Percentiles rank a stretch among this genome's conserved stretches.
Conservation (phyloP, 1,140 invertebrate species). For the Lasaia peninsularis region DNA sequence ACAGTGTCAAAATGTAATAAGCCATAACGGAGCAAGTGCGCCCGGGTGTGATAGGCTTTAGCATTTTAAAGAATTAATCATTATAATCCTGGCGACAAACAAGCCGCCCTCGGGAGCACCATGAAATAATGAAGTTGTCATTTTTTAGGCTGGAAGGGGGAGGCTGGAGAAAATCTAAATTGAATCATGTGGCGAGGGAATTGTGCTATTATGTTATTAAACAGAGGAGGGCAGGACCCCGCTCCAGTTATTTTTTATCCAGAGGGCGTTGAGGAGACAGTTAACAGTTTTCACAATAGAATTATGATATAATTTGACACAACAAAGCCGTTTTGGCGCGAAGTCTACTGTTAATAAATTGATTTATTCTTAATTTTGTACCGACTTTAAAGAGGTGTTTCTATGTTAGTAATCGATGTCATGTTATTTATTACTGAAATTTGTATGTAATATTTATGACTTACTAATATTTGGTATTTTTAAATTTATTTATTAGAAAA, state of each 20-base stretch:
- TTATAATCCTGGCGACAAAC: conserved; percentile 76
- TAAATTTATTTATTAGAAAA: too few relatives aligned
- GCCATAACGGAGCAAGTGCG: conserved; percentile 56
- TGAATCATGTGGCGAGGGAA: conserved; percentile 79
- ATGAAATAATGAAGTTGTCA: conserved; percentile 77
- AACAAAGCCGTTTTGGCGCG: conserved; percentile 47
- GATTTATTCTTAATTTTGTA: conserved; percentile 29
- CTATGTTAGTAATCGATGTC: too few relatives aligned
- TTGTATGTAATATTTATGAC: too few relatives aligned
- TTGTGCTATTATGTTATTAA: conserved; percentile 80
- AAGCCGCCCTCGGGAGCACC: conserved; percentile 66
- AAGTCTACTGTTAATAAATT: conserved; percentile 36
- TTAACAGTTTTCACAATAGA: conserved; percentile 76
- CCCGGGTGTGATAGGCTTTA: conserved; percentile 67
- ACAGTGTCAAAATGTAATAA: conserved; percentile 52
- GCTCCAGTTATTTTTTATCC: conserved; percentile 60
- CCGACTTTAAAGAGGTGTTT: neutral
- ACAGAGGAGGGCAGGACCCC: conserved; percentile 76
- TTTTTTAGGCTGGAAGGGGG: conserved; percentile 71
- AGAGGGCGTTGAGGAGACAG: conserved; percentile 65
- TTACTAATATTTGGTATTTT: too few relatives aligned
- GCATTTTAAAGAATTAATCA: conserved; percentile 77
- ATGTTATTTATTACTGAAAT: too few relatives aligned
- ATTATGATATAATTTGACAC: conserved; percentile 76
- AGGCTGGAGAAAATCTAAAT: conserved; percentile 78